phyloP scores from a whole-genome alignment of 1,140 invertebrate species.

The Ips nitidus region DNA sequence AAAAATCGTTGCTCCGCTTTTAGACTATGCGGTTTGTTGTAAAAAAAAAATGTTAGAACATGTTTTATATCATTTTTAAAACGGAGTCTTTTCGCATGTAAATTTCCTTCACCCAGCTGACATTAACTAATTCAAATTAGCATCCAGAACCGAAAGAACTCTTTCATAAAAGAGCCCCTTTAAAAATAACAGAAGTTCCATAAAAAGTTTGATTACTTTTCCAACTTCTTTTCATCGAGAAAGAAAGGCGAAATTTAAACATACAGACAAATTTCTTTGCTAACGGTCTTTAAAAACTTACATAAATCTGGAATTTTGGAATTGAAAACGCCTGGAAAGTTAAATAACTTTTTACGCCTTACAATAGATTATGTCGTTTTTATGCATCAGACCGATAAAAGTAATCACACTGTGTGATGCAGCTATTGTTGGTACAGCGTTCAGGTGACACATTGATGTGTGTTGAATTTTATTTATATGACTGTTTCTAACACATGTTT shows the following conservation, averaged over 20 bases:
- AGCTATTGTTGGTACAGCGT: too few species aligned
- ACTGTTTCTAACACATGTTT: too few species aligned
- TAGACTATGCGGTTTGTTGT: too few species aligned
- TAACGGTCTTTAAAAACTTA: conserved; percentile 6
- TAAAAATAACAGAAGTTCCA: conserved; percentile 13
- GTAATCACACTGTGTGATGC: too few species aligned
- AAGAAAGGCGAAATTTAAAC: conserved; percentile 15
- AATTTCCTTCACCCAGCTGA: neutral
- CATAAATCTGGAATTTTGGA: conserved; percentile 12
- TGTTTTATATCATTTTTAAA: neutral
- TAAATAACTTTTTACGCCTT: neutral
- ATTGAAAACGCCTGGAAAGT: conserved; percentile 7
- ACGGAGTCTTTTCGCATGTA: neutral
- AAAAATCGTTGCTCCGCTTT: conserved; percentile 5
- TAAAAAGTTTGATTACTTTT: conserved; percentile 21
- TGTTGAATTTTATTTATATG: too few species aligned
- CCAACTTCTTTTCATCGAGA: conserved; percentile 19
- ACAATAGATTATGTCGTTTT: neutral
- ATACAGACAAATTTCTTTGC: conserved; percentile 19
- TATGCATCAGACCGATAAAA: too few species aligned
- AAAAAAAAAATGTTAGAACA: neutral
- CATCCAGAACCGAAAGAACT: conserved; percentile 4
- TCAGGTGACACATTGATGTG: too few species aligned
- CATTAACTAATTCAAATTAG: neutral
- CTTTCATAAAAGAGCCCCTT: conserved; percentile 5